Percentiles rank a stretch among this genome's conserved stretches.
These are phyloP conservation scores for Atrichornis clamosus DNA, from an alignment of 2,113 vertebrate genomes.

Conservation along the genomic window DNA sequence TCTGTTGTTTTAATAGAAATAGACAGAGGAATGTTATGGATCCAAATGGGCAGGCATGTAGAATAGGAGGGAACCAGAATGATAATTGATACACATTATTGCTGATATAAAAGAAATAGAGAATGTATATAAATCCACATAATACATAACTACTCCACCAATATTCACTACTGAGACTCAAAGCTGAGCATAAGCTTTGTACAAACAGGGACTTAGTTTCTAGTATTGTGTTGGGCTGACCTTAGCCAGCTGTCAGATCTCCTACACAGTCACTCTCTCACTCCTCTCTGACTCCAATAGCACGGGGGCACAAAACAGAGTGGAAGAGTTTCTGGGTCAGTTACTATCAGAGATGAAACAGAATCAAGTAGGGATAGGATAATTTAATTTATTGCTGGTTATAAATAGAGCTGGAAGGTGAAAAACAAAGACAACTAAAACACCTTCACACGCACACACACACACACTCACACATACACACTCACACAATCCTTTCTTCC, in stretches of 20 bases:
- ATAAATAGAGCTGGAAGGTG: neutral
- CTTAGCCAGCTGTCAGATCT: neutral
- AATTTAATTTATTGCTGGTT: neutral
- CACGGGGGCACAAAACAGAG: neutral
- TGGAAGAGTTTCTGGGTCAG: neutral
- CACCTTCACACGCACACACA: neutral
- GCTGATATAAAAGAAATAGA: neutral
- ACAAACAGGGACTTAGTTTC: neutral
- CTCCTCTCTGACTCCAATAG: rapidly evolving
- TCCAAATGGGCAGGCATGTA: neutral
- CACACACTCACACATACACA: no score
- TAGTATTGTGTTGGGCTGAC: neutral
- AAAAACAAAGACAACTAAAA: neutral
- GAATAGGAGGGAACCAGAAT: neutral
- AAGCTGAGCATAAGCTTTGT: neutral
- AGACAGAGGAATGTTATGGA: neutral
- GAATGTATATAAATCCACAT: neutral
- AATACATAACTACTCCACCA: neutral
- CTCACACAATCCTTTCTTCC: neutral
- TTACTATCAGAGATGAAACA: neutral
- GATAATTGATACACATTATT: neutral
- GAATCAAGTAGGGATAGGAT: neutral
- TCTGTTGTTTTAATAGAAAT: neutral
- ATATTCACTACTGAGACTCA: neutral
- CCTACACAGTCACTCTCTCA: neutral